Evolutionary conservation across 2,888 invertebrate genomes (phyloP).

Genomic region (Pterostichus madidus): DNA sequence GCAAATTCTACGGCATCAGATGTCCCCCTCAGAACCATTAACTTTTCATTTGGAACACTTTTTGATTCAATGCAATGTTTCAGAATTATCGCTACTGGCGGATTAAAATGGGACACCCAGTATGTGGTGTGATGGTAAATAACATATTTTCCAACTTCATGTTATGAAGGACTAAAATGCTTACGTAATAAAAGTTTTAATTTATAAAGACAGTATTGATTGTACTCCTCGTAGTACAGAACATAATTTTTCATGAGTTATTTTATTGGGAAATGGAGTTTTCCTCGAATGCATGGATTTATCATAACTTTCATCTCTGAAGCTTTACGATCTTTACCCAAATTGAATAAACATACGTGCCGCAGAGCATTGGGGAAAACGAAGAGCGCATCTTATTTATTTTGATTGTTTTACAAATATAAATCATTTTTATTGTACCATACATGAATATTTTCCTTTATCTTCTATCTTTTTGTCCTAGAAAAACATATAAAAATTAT

Average conservation of each 20-base stretch:
- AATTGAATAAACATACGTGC: constrained; percentile 65
- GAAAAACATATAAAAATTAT: constrained; percentile 45
- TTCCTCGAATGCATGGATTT: constrained; percentile 50
- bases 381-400: constrained; percentile 55
- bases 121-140: too few relatives aligned
- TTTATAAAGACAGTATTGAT: too few relatives aligned
- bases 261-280: constrained; percentile 32
- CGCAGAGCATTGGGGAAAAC: constrained; percentile 24
- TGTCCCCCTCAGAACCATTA: too few relatives aligned
- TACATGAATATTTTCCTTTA: constrained; percentile 49
- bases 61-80: too few relatives aligned
- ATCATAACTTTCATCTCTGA: constrained; percentile 50
- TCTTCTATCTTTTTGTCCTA: constrained; percentile 41
- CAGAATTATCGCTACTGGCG: too few relatives aligned
- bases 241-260: constrained; percentile 42
- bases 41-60: too few relatives aligned
- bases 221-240: neutral
- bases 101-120: too few relatives aligned
- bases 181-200: too few relatives aligned
- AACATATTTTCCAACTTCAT: too few relatives aligned
- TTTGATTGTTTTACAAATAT: constrained; percentile 66
- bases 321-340: constrained; percentile 59
- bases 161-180: too few relatives aligned
- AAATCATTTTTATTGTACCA: constrained; percentile 64
- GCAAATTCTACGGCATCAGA: too few relatives aligned